These are phyloP conservation scores for Ametastegia equiseti DNA, from an alignment of 2,888 invertebrate genomes.

Conservation along the genomic window DNA sequence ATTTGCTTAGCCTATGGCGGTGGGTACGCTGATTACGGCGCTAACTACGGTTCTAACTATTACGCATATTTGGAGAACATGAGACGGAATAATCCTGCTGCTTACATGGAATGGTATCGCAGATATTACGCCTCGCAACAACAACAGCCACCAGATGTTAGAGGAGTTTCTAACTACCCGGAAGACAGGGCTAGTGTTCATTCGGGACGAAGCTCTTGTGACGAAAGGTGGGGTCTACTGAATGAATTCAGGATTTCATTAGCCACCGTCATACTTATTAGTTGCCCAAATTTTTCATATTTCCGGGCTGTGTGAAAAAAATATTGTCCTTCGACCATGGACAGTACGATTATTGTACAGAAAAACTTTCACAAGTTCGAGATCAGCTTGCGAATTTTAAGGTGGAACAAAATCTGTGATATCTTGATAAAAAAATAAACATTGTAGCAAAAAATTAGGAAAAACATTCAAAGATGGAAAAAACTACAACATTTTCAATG, in stretches of 20 bases:
- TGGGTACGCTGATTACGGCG: conserved; percentile 67
- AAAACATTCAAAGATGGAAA: no score
- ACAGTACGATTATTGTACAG: no score
- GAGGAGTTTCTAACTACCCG: conserved; percentile 70
- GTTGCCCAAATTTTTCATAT: conserved; percentile 35
- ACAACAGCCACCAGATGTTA: conserved; percentile 64
- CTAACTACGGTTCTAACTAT: conserved; percentile 73
- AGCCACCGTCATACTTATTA: background rate
- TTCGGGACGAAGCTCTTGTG: conserved; percentile 90
- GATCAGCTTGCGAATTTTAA: no score
- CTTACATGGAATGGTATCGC: conserved; percentile 88
- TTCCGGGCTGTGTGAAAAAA: background rate
- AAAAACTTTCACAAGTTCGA: no score
- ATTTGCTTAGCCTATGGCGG: conserved; percentile 60
- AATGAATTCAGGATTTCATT: background rate
- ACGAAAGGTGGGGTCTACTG: conserved; percentile 80
- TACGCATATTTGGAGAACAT: conserved; percentile 89
- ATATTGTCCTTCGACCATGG: background rate
- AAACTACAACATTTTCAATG: no score
- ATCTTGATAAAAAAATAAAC: no score
- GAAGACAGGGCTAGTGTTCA: conserved; percentile 89
- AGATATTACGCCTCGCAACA: conserved; percentile 81
- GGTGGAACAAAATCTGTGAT: background rate
- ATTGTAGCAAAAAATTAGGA: no score
- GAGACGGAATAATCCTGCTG: conserved; percentile 86